Evolutionary conservation across 2,888 invertebrate genomes (phyloP).

Genomic region (Orthosia gothica): DNA sequence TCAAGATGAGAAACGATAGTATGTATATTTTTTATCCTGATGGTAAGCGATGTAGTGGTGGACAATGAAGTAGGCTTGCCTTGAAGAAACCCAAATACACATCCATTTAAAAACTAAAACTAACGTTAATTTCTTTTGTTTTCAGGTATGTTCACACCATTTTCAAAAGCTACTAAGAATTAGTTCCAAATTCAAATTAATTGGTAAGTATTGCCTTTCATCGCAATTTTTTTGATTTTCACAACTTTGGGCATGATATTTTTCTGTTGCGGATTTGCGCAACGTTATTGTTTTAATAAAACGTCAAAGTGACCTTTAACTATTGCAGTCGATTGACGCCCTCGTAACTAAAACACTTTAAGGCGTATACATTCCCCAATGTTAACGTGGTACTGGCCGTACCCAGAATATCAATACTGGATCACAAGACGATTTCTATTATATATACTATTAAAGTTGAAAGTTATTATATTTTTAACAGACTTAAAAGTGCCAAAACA

Average conservation of each 20-base stretch:
- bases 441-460: too few species aligned
- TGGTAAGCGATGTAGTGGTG: too few species aligned
- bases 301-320: background rate
- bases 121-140: slow-evolving; percentile 68
- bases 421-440: too few species aligned
- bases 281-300: background rate
- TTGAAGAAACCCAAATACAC: background rate
- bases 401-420: too few species aligned
- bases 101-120: slow-evolving; percentile 12
- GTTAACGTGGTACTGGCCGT: too few species aligned
- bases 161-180: background rate
- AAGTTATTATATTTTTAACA: too few species aligned
- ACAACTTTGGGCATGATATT: background rate
- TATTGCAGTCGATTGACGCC: background rate
- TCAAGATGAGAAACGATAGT: too few species aligned
- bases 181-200: background rate
- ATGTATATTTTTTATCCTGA: too few species aligned
- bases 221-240: background rate
- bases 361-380: too few species aligned
- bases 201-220: slow-evolving; percentile 40
- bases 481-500: too few species aligned
- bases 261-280: background rate
- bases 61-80: too few species aligned
- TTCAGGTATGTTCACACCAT: slow-evolving; percentile 73
- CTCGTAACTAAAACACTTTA: background rate